These are phyloP conservation scores for Cephus runcator DNA, from an alignment of 2,888 invertebrate genomes.

Conservation along the genomic window DNA sequence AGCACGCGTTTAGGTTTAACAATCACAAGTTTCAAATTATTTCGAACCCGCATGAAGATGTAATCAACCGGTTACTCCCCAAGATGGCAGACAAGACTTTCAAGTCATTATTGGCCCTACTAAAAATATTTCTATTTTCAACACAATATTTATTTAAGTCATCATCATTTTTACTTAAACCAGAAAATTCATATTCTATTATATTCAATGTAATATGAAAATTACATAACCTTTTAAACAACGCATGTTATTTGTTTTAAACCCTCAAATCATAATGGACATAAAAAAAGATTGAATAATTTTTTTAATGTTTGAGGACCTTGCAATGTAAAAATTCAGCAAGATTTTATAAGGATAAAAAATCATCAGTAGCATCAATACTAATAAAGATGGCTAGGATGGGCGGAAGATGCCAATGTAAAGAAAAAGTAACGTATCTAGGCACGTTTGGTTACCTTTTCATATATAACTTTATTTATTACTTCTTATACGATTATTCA, in stretches of 20 bases:
- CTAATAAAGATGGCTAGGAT: conserved; percentile 31
- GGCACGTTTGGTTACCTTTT: background rate
- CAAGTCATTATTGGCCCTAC: background rate
- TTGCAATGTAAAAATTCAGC: background rate
- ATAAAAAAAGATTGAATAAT: background rate
- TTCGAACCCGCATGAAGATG: background rate
- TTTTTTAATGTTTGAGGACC: background rate
- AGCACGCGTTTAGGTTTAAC: background rate
- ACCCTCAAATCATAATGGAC: background rate
- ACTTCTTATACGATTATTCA: background rate
- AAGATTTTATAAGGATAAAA: background rate
- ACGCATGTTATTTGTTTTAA: background rate
- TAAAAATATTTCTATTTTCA: background rate
- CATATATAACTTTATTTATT: background rate
- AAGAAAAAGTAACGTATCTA: conserved; percentile 11
- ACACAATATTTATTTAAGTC: background rate
- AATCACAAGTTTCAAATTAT: background rate
- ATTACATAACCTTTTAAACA: background rate
- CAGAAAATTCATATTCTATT: background rate
- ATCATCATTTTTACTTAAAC: background rate
- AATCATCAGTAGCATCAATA: background rate
- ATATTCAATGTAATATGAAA: background rate
- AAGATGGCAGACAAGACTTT: background rate
- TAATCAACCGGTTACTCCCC: background rate
- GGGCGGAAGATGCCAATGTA: conserved; percentile 40